These are phyloP conservation scores for Pteronotus mesoamericanus DNA, from an alignment of 2,797 vertebrate genomes.

Conservation along the genomic window DNA sequence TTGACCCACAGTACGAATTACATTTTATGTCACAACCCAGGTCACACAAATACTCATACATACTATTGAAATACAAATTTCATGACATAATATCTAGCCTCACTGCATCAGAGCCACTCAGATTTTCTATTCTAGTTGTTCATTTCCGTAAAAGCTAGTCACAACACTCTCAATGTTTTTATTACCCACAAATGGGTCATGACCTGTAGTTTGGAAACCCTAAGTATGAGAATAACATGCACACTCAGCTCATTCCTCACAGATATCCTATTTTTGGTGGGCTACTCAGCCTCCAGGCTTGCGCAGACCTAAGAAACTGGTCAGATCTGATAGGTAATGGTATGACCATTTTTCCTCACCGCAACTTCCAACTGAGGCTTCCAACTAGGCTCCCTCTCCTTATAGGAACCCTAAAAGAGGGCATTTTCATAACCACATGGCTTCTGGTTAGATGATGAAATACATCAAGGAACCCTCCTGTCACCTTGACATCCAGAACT, in stretches of 20 bases:
- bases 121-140: not conserved
- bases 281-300: no score
- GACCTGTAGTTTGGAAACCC: not conserved
- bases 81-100: not conserved
- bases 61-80: not conserved
- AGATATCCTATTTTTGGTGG: not conserved
- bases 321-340: not conserved
- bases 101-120: not conserved
- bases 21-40: not conserved
- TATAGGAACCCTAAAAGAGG: not conserved
- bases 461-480: not conserved
- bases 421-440: not conserved
- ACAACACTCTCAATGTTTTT: not conserved
- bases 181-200: not conserved
- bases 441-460: not conserved
- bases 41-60: not conserved
- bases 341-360: fast-evolving
- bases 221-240: not conserved
- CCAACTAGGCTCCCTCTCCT: not conserved
- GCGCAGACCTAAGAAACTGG: not conserved
- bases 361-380: not conserved
- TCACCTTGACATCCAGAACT: not conserved
- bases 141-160: not conserved
- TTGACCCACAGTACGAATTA: not conserved
- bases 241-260: not conserved